Evolutionary conservation across 2,113 vertebrate species (phyloP).

Genomic region (Copsychus sechellarum): DNA sequence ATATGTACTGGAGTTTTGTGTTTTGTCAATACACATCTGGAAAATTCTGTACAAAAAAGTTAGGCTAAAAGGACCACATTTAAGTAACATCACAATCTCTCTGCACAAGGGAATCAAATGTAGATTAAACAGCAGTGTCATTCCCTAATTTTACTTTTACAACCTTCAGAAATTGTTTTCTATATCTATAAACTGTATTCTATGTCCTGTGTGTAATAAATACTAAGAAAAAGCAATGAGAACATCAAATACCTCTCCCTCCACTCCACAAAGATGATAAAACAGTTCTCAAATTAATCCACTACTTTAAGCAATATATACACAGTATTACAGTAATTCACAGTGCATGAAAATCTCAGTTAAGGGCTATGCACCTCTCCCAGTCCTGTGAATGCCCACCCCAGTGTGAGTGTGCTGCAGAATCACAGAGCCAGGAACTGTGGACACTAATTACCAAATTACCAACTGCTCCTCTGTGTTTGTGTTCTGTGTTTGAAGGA

Average conservation of each 20-base stretch:
- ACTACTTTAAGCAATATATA: neutral
- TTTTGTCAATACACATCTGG: neutral
- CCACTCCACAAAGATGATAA: neutral
- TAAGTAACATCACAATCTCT: neutral
- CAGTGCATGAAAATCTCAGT: neutral
- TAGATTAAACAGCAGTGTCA: neutral
- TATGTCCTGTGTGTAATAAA: neutral
- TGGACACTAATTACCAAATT: neutral
- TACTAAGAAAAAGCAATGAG: neutral
- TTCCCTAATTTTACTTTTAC: neutral
- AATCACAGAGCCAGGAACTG: neutral
- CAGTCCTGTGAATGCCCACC: neutral
- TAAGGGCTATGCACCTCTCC: neutral
- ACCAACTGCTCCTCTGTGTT: neutral
- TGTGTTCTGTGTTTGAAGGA: neutral
- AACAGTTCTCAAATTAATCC: neutral
- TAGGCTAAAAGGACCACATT: neutral
- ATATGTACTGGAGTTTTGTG: neutral
- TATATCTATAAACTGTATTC: neutral
- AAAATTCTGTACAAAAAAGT: neutral
- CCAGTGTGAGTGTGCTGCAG: neutral
- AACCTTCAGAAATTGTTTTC: neutral
- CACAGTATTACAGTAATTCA: neutral
- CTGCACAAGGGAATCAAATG: neutral
- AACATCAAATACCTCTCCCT: neutral